phyloP scores from a whole-genome alignment of 2,888 invertebrate genomes.

The Gandaritis pyraliata region DNA sequence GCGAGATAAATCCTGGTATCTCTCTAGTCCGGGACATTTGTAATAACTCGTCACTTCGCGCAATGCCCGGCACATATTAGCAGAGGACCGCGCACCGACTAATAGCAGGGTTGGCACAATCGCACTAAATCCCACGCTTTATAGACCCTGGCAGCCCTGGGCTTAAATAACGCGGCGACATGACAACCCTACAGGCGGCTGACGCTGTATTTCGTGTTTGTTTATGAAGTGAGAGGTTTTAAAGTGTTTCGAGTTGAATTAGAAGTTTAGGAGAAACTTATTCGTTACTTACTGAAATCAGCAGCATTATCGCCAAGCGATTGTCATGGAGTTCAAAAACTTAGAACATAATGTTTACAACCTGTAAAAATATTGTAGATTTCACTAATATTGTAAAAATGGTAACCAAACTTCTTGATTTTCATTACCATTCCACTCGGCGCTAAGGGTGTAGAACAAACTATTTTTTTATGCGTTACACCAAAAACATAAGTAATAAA shows the following conservation, averaged over 20 bases:
- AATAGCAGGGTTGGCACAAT: conserved; percentile 33
- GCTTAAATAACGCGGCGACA: conserved; percentile 34
- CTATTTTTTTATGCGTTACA: no score
- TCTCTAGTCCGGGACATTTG: conserved; percentile 17
- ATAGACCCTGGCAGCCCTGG: conserved; percentile 36
- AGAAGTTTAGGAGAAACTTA: not conserved
- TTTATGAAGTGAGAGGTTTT: conserved; percentile 35
- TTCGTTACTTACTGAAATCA: no score
- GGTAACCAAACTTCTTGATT: no score
- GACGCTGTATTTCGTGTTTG: conserved; percentile 40
- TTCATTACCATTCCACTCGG: no score
- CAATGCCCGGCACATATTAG: conserved; percentile 30
- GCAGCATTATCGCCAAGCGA: no score
- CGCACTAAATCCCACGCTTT: conserved; percentile 41
- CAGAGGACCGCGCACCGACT: conserved; percentile 20
- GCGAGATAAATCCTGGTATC: conserved; percentile 31
- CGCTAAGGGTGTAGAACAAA: no score
- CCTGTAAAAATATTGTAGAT: no score
- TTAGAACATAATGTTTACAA: no score
- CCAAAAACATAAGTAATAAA: no score
- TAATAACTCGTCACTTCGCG: conserved; percentile 35
- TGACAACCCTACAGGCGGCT: conserved; percentile 40
- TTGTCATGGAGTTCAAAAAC: no score
- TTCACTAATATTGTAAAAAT: no score
- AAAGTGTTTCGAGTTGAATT: conserved; percentile 20